A percentile compares a stretch with the other conserved stretches of the same genome.
Evolutionary conservation across 2,113 vertebrate genomes (phyloP).

Genomic region (Caranx ignobilis): DNA sequence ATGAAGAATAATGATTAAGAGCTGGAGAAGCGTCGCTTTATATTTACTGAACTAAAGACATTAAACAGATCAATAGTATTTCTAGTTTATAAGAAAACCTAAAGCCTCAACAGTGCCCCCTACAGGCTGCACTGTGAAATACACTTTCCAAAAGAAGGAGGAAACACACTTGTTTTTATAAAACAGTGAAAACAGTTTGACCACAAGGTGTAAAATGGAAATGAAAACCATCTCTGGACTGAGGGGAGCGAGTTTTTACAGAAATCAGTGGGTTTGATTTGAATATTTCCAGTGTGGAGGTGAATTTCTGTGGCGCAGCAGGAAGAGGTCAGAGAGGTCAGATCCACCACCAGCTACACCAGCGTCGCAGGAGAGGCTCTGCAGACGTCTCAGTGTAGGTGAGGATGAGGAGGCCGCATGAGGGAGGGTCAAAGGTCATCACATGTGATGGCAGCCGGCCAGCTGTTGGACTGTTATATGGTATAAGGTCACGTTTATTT

Average conservation of each 20-base stretch:
- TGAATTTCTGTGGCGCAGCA: background rate
- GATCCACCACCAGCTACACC: too few relatives aligned
- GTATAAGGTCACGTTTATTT: too few relatives aligned
- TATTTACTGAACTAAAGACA: background rate
- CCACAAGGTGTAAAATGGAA: too few relatives aligned
- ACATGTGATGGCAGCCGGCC: background rate
- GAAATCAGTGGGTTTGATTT: background rate
- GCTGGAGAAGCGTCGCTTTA: background rate
- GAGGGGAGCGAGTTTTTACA: too few relatives aligned
- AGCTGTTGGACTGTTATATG: background rate
- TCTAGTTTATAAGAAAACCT: background rate
- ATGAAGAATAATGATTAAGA: too few relatives aligned
- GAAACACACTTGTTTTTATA: too few relatives aligned
- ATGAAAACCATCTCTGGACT: too few relatives aligned
- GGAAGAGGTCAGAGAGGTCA: slow-evolving; percentile 11
- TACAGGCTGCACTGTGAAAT: background rate
- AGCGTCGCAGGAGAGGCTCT: too few relatives aligned
- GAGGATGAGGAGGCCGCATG: background rate
- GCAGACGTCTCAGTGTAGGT: background rate
- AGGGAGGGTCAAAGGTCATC: slow-evolving; percentile 22
- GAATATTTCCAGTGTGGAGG: background rate
- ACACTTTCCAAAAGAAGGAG: background rate
- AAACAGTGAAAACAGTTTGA: too few relatives aligned
- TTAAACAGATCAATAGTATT: background rate
- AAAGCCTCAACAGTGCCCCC: background rate